phyloP scores from a whole-genome alignment of 1,140 invertebrate genomes.

The Panonychus citri region DNA sequence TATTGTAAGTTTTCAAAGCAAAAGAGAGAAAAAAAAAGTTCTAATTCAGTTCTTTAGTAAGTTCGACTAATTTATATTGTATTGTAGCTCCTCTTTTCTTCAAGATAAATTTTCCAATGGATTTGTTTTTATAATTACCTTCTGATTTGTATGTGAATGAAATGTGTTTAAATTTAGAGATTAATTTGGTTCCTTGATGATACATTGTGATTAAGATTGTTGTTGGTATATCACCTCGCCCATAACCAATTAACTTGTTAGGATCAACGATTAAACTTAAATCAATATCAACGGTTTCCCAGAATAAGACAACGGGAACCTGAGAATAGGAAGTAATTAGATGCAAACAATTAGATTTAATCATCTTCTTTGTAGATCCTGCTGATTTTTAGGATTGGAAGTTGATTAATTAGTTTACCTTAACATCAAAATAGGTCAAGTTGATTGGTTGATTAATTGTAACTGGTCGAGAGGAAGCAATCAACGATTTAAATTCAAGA shows the following conservation, averaged over 20 bases:
- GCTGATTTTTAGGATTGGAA: too few relatives aligned
- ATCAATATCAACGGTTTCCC: background rate
- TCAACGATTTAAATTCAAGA: background rate
- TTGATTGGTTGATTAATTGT: background rate
- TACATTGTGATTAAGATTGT: background rate
- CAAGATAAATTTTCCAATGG: too few relatives aligned
- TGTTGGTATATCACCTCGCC: background rate
- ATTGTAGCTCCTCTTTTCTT: too few relatives aligned
- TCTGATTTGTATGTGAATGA: background rate
- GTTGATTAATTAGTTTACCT: background rate
- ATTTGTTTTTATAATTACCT: background rate
- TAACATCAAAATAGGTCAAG: background rate
- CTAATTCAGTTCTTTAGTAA: too few relatives aligned
- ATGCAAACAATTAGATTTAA: too few relatives aligned
- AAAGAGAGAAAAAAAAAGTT: too few relatives aligned
- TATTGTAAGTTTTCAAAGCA: too few relatives aligned
- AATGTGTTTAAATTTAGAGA: background rate
- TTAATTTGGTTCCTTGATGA: background rate
- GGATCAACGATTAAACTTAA: background rate
- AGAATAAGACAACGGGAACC: background rate
- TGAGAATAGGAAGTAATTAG: background rate
- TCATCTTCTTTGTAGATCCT: too few relatives aligned
- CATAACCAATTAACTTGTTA: background rate
- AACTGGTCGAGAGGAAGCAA: background rate
- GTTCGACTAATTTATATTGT: too few relatives aligned